phyloP scores from a whole-genome alignment of 2,797 vertebrate species.

The Lateolabrax maculatus region DNA sequence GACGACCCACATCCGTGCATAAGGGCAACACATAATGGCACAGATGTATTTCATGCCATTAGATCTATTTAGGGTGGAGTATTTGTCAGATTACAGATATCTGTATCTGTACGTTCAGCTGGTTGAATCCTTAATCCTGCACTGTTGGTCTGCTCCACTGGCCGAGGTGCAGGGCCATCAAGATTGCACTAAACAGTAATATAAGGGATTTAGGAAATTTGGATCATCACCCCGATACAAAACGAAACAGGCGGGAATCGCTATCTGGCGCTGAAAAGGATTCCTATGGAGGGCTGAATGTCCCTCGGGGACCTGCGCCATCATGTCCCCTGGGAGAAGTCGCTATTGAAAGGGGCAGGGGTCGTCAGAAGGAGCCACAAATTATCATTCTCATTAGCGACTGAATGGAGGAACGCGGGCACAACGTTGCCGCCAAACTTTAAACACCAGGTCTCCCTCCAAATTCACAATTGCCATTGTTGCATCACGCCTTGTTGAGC shows the following conservation, averaged over 20 bases:
- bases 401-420: slow-evolving; percentile 75
- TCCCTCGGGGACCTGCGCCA: slow-evolving; percentile 73
- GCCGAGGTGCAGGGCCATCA: not conserved
- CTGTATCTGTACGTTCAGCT: not conserved
- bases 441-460: slow-evolving; percentile 67
- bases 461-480: slow-evolving; percentile 59
- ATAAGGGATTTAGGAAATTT: not conserved
- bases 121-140: not conserved
- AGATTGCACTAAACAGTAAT: too few relatives aligned
- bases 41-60: too few relatives aligned
- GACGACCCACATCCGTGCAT: too few relatives aligned
- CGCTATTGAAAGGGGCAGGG: slow-evolving; percentile 77
- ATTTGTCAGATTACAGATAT: not conserved
- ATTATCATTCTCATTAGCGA: slow-evolving; percentile 86
- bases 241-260: slow-evolving; percentile 71
- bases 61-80: not conserved
- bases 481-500: slow-evolving; percentile 32
- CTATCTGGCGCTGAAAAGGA: slow-evolving; percentile 71
- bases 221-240: not conserved
- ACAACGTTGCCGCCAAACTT: slow-evolving; percentile 69
- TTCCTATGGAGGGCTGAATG: slow-evolving; percentile 77
- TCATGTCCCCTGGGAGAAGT: slow-evolving; percentile 78
- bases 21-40: not conserved
- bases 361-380: slow-evolving; percentile 84
- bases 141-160: too few relatives aligned